phyloP scores from a whole-genome alignment of 2,888 invertebrate species.

The Stegana nigrithorax region DNA sequence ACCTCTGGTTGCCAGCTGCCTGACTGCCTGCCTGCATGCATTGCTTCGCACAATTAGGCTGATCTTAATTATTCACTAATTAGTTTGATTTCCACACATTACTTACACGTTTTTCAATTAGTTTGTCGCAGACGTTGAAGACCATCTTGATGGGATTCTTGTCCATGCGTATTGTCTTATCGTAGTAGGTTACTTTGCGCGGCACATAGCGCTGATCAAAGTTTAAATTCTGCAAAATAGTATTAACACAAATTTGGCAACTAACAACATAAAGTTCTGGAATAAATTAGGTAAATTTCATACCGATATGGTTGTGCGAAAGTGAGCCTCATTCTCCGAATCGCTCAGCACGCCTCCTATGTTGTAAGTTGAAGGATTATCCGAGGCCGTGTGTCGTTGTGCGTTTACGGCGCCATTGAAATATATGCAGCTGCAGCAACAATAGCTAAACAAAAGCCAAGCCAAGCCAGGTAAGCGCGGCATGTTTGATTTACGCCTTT shows the following conservation, averaged over 20 bases:
- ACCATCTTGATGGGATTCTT: conserved; percentile 96
- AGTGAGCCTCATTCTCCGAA: conserved; percentile 82
- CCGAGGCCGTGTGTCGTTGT: conserved; percentile 58
- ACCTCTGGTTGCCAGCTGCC: background rate
- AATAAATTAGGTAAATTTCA: no score
- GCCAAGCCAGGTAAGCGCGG: conserved; percentile 31
- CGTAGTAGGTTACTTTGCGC: conserved; percentile 86
- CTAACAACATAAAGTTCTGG: conserved; percentile 35
- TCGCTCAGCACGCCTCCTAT: conserved; percentile 94
- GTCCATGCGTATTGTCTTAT: conserved; percentile 92
- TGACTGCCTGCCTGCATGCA: background rate
- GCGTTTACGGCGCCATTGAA: conserved; percentile 34
- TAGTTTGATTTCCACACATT: conserved; percentile 6
- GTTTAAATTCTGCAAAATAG: conserved; percentile 78
- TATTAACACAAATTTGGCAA: conserved; percentile 2
- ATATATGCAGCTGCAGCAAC: no score
- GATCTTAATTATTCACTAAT: conserved; percentile 9
- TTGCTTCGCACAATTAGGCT: background rate
- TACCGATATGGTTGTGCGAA: conserved; percentile 86
- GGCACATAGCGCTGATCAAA: conserved; percentile 86
- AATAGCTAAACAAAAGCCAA: conserved; percentile 41
- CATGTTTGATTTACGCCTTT: conserved; percentile 39
- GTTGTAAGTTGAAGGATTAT: conserved; percentile 80
- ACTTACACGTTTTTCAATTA: conserved; percentile 85
- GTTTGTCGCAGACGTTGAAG: conserved; percentile 89